Base-by-base conservation (phyloP, 2,888 invertebrate genomes). In the Hirtodrosophila alboralis region DNA sequence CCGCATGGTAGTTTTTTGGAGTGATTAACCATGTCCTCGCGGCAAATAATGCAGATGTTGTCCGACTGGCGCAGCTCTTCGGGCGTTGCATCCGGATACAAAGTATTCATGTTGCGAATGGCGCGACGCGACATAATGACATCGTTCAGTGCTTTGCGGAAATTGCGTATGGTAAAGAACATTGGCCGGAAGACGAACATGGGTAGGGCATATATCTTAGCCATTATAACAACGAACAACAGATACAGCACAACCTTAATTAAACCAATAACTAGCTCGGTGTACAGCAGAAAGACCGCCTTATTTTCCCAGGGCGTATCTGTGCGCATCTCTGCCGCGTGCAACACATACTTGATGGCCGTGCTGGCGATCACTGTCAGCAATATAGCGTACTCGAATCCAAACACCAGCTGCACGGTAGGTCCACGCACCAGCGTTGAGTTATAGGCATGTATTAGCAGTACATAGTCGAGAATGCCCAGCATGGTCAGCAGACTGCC, bases 261-360 rank as follows among this genome's bases (percentile, higher is more conserved):
- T 49, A 95, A 92, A 64, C 98, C 98, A 91, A 99, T 97, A 28
- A 98, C 93, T 53, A 99, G 92, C 91, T 99, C 99, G 0, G 98
- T 97, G 89, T 99, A 99, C 1, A 99, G 92, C 30, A 99, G 91
- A 87, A 98, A 99, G 0, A 99, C 98, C 7, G 99, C 98, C 91
- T 99, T 99, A 90, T 97, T 98, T 90, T 99, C 99, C 99, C 99
- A 99, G 0, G 98, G 98, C 34, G 96, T 96, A 88, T 99, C 98
- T 45, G 89, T 89, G 23, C 91, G 94, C 72, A 97, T 92, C 89
- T 98, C 97, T 43, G 96, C 94, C 4, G 95, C 94, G 90, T 98
- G 97, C 4, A 96, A 91, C 16, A 95, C 91, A 89, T 98, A 97
- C 89, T 99, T 99, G 69, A 98, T 96, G 41, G 95, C 93, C 59